Evolutionary conservation across 2,888 invertebrate species (phyloP), one percentile per base, ranked within the genome.

Genomic region (Platypus cylindrus): DNA sequence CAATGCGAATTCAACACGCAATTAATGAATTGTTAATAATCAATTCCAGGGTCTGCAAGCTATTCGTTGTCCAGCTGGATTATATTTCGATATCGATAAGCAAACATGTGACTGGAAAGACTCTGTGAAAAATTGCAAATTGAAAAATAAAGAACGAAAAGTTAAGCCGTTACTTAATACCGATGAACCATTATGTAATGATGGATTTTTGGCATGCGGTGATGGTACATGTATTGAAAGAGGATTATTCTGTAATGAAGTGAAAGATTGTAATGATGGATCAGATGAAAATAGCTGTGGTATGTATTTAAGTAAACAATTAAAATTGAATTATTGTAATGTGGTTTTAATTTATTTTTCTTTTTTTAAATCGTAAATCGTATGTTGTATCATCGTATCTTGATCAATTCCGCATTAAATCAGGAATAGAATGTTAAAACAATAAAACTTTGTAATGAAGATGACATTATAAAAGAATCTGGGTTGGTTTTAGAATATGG

Each of bases 61-160:
- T 17, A 85, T 90, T 55, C 78, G 89, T 62, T 90, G 90, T 59
- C 90, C 90, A 25, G 86, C 90, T 36, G 89, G 90, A 63, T 67
- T 91, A 50, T 89, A 72, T 65, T 91, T 91, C 65, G 90, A 91
- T 61, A 87, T 90, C 55, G 90, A 90, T 59, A 87, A 89, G 62
- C 90, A 91, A 64, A 90, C 90, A 2, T 91, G 90, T 56, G 89
- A 90, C 59, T 91, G 90, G 90, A 90, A 85, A 60, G 85, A 80
- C 45, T 74, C 87, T 2, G 90, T 90, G n/a, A 86, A 85, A 62
- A 90, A 89, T 64, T 91, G 90, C 67, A 86, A 86, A 56, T 59
- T 80, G 51, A 87, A 87, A 68, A 84, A 79, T 63, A 89, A 89
- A 60, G 87, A 86, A 58, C 76, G 84, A 45, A 86, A 86, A 61